Evolutionary conservation across 1,140 invertebrate genomes (phyloP), one percentile per base, ranked within the genome.

Genomic region (Hyles euphorbiae): DNA sequence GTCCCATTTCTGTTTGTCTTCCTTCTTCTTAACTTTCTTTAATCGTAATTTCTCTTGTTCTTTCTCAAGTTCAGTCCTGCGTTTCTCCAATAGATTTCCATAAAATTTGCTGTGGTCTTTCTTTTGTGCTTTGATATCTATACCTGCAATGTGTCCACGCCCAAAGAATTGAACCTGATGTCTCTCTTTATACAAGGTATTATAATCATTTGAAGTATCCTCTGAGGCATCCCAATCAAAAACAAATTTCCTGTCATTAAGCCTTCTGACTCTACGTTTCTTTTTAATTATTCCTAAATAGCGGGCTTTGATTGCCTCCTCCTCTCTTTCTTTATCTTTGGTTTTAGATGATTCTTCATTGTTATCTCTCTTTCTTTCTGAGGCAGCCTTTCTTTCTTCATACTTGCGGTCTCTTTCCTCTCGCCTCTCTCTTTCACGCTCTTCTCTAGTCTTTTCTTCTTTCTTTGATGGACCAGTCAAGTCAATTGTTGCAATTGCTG

Each of bases 181-280:
- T 52, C 96, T 92, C 68, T 99, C 97, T 86, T 99, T 99, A 74
- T 99, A 99, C 3, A 99, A 90, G 62, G 93, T 93, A 87, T 99
- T 99, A 74, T 99, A 99, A 92, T 99, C 99, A 63, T 95, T 94
- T 11, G 97, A 98, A 0, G 99, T 99, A 74, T 99, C 99, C 87
- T 99, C 99, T 0, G 95, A 94, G 3, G 97, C 97, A 91, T 99
- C 99, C 99, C 99, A 99, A 90, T 99, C 99, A 90, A 99, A 99
- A 0, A 99, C 98, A 92, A 99, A 99, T 90, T 99, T 99, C 3
- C 98, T 90, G 78, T 99, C 99, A 90, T 99, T 99, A 3, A 99
- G 88, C 63, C 98, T 91, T 40, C 99, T 90, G 0, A 98, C 95
- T 47, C 97, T 90, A 5, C 97, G 92, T 77, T 99, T 99, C 78